These are phyloP conservation scores for Arctopsyche grandis DNA, from an alignment of 1,140 invertebrate genomes.

Conservation along the genomic window DNA sequence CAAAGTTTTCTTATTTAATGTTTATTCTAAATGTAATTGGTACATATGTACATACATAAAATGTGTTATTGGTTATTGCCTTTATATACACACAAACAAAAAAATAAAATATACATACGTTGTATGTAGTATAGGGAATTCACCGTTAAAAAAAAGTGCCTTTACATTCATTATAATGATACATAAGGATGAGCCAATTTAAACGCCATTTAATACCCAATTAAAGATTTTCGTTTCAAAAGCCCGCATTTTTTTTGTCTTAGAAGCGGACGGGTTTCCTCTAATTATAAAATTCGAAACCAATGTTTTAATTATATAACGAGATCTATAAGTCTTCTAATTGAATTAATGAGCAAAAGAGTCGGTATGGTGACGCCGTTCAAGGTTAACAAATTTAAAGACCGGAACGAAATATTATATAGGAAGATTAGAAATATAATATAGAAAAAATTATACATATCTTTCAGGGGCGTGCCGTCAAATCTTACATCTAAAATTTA, in stretches of 20 bases:
- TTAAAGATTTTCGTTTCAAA: conserved; percentile 13
- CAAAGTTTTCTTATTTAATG: too few relatives aligned
- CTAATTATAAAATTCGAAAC: conserved; percentile 20
- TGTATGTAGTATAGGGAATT: too few relatives aligned
- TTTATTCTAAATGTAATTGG: too few relatives aligned
- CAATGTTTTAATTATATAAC: conserved; percentile 6
- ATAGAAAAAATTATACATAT: too few relatives aligned
- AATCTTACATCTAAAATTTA: too few relatives aligned
- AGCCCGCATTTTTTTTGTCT: not conserved
- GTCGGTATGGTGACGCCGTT: not conserved
- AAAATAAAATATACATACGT: not conserved
- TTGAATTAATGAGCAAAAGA: conserved; percentile 10
- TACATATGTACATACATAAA: too few relatives aligned
- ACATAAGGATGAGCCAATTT: not conserved
- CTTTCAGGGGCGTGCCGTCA: too few relatives aligned
- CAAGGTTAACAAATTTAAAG: conserved; percentile 12
- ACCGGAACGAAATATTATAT: not conserved
- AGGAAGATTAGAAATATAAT: not conserved
- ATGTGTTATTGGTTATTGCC: too few relatives aligned
- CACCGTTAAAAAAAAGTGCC: not conserved
- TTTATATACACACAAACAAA: not conserved
- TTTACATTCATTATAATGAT: not conserved
- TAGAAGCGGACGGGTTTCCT: not conserved
- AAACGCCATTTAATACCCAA: conserved; percentile 14
- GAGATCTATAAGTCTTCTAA: not conserved